A percentile compares a stretch with the other conserved stretches of the same genome.
These are phyloP conservation scores for Crocallis elinguaria DNA, from an alignment of 2,888 invertebrate genomes.

Conservation along the genomic window DNA sequence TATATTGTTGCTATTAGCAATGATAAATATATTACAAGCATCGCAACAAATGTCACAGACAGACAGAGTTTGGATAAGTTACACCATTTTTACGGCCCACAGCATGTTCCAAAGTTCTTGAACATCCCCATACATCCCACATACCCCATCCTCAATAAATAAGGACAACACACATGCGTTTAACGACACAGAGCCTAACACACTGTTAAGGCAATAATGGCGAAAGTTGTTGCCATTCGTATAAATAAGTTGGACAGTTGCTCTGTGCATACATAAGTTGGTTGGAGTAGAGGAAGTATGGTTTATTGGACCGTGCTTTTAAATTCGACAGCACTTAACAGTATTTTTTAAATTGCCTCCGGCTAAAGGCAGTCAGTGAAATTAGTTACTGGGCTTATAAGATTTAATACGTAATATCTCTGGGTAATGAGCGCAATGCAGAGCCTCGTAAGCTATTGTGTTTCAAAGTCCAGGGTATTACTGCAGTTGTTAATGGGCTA, in stretches of 20 bases:
- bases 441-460: no score
- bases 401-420: no score
- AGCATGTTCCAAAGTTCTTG: slow-evolving; percentile 3
- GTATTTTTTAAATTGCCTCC: no score
- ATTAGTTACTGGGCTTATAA: no score
- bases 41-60: background rate
- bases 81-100: slow-evolving; percentile 1
- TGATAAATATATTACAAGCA: no score
- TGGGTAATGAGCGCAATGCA: no score
- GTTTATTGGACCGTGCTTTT: background rate
- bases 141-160: slow-evolving; percentile 15
- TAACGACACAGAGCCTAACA: slow-evolving; percentile 20
- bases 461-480: no score
- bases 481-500: no score
- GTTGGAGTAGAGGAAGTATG: background rate
- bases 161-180: slow-evolving; percentile 18
- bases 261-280: background rate
- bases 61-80: background rate
- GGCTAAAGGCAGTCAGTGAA: no score
- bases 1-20: no score
- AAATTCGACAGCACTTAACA: no score
- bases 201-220: slow-evolving; percentile 20
- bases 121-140: slow-evolving; percentile 5
- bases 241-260: slow-evolving; percentile 15
- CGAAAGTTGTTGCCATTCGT: slow-evolving; percentile 11